These are phyloP conservation scores for Sebastes minor DNA, from an alignment of 2,797 vertebrate genomes.

Conservation along the genomic window DNA sequence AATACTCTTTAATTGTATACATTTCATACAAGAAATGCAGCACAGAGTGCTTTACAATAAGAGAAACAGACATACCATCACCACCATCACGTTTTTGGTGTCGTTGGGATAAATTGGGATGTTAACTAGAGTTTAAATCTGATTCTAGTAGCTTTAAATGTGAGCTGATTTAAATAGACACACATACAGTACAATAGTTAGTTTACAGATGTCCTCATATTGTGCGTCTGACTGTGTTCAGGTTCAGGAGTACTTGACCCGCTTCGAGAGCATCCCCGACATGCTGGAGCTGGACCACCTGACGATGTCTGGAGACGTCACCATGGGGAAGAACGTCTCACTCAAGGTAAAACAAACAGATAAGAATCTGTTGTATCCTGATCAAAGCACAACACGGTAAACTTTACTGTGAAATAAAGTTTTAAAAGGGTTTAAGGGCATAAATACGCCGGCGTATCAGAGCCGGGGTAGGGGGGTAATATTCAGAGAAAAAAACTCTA, in stretches of 20 bases:
- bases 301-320: slow-evolving; percentile 97
- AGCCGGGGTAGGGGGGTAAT: no score
- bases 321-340: slow-evolving; percentile 96
- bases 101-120: no score
- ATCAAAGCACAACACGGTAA: no score
- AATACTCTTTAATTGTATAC: background rate
- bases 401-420: background rate
- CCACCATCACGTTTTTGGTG: no score
- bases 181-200: background rate
- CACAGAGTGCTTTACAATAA: background rate
- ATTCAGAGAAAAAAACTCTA: no score
- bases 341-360: slow-evolving; percentile 86
- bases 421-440: background rate
- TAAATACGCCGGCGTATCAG: no score
- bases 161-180: no score
- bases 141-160: no score
- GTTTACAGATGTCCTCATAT: background rate
- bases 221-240: slow-evolving; percentile 45
- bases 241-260: slow-evolving; percentile 95
- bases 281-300: slow-evolving; percentile 99
- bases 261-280: slow-evolving; percentile 98
- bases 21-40: background rate
- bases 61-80: background rate
- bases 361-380: background rate
- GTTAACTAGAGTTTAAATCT: no score